Percentiles rank a stretch among this genome's conserved stretches.
These are phyloP conservation scores for Zoroaster sp. DNA, from an alignment of 53 echinoderm and acorn worm species.

Conservation along the genomic window DNA sequence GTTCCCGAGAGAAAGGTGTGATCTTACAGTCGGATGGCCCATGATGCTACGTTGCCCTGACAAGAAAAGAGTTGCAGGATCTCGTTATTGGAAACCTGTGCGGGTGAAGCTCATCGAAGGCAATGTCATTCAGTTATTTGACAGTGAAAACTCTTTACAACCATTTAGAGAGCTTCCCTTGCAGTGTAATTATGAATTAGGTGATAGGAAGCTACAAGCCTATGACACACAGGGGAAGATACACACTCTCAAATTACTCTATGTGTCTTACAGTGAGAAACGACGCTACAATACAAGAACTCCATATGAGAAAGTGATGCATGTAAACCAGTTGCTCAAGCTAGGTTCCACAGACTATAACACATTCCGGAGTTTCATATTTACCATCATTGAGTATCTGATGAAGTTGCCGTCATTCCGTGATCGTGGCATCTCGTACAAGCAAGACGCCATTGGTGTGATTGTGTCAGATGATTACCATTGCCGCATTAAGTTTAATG, in stretches of 20 bases:
- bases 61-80: conserved; percentile 88
- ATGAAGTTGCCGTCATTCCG: conserved; percentile 82
- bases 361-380: conserved; percentile 70
- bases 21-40: conserved; percentile 79
- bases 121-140: conserved; percentile 76
- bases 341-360: conserved; percentile 71
- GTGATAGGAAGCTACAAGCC: conserved; percentile 65
- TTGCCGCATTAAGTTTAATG: conserved; percentile 58
- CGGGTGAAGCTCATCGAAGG: conserved; percentile 79
- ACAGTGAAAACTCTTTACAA: conserved; percentile 54
- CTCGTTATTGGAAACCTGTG: conserved; percentile 87
- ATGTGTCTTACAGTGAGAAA: conserved; percentile 88
- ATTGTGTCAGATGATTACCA: conserved; percentile 78
- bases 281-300: conserved; percentile 63
- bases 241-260: conserved; percentile 87
- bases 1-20: conserved; percentile 66
- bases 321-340: conserved; percentile 72
- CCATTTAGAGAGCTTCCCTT: conserved; percentile 89
- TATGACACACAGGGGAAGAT: conserved; percentile 84
- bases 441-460: conserved; percentile 80
- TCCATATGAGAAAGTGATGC: conserved; percentile 59
- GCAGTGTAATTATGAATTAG: conserved; percentile 87
- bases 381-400: conserved; percentile 75
- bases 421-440: conserved; percentile 80
- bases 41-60: conserved; percentile 87